Conservation (phyloP, 2,113 vertebrate species). For the Damaliscus lunatus region DNA sequence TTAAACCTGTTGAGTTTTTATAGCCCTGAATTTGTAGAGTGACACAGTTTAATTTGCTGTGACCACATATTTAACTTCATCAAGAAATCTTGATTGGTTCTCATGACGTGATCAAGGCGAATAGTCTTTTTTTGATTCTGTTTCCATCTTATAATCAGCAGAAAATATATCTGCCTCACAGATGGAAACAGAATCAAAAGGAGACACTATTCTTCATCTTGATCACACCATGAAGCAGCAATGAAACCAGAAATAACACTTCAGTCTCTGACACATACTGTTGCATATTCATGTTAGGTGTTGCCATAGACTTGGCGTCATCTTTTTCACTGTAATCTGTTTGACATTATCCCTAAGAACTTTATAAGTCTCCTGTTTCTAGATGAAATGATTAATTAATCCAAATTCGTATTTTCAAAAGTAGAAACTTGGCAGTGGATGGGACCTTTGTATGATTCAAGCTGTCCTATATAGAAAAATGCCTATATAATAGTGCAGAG, state of each 20-base stretch:
- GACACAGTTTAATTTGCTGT: not conserved
- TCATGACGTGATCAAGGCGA: not conserved
- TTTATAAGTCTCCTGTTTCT: not conserved
- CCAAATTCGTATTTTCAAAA: constrained; percentile 5
- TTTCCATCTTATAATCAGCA: constrained; percentile 38
- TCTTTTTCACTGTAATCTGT: not conserved
- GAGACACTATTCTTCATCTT: not conserved
- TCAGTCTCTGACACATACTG: not conserved
- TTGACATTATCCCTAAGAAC: not conserved
- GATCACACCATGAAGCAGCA: not conserved
- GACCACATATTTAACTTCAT: not conserved
- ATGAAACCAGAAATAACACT: not conserved
- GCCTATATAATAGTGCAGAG: not conserved
- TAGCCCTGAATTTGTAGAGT: not conserved
- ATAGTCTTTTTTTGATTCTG: not conserved
- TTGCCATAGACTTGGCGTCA: not conserved
- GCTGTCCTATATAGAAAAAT: not conserved
- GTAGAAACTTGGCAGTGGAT: not conserved
- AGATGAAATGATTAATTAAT: constrained; percentile 15
- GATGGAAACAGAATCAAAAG: not conserved
- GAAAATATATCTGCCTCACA: not conserved
- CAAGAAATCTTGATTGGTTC: not conserved
- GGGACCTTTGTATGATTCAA: not conserved
- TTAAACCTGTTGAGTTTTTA: not conserved
- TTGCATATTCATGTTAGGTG: not conserved